Conservation (phyloP, 2,113 vertebrate genomes). For the Blennius ocellaris region DNA sequence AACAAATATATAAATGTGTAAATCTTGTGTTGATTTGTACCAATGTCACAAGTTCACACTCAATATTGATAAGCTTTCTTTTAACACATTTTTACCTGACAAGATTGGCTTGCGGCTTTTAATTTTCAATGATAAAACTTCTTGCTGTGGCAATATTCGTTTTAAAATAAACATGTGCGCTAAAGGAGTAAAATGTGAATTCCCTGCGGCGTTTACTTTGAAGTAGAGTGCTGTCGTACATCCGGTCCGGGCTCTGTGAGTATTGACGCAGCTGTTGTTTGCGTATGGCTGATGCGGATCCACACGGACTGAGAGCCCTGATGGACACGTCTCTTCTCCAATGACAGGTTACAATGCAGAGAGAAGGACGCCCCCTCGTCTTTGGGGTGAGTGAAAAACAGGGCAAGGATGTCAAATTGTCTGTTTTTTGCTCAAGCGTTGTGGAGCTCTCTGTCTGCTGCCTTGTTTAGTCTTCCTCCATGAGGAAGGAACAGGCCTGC, state of each 20-base stretch:
- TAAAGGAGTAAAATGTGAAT: fast-evolving
- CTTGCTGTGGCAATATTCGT: no score
- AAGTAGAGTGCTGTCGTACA: fast-evolving
- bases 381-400: slow-evolving; percentile 51
- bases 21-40: no score
- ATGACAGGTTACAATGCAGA: slow-evolving; percentile 50
- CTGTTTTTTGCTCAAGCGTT: slow-evolving; percentile 29
- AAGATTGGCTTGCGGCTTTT: no score
- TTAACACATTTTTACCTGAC: no score
- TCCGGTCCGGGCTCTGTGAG: slow-evolving; percentile 32
- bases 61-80: no score
- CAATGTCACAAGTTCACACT: no score
- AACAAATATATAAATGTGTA: no score
- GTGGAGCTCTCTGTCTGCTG: background rate
- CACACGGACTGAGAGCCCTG: slow-evolving; percentile 43
- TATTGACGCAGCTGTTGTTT: slow-evolving; percentile 63
- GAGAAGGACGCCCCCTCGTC: slow-evolving; percentile 31
- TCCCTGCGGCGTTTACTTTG: slow-evolving; percentile 43
- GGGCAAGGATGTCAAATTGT: slow-evolving; percentile 26
- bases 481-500: background rate
- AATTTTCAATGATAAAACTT: no score
- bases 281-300: slow-evolving; percentile 71
- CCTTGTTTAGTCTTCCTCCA: background rate
- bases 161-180: background rate
- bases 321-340: slow-evolving; percentile 71